Base-by-base conservation (phyloP, 2,888 invertebrate genomes). In the Tuta absoluta region DNA sequence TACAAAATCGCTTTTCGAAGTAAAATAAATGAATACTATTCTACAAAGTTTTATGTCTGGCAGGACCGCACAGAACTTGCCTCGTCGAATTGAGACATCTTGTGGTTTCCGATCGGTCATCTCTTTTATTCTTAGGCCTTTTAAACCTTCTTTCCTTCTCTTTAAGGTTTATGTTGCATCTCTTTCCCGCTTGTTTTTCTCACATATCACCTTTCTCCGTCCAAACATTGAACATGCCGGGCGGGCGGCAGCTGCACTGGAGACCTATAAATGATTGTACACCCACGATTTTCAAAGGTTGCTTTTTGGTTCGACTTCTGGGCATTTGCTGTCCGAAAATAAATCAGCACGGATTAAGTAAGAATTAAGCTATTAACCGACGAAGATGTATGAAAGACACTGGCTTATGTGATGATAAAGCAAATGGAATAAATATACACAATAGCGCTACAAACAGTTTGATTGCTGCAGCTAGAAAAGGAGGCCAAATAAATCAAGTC, bases 51-150 rank as follows among this genome's bases (percentile, higher is more conserved):
- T 85, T 84, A 80, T 81, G 81, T 84, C 84, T 84, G 83, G 81
- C 80, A 80, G 82, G 91, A 89, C 91, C 91, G 87, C 91, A 90
- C 91, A 90, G 85, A 81, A 81, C 84, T 89, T 77, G 85, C 82
- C 86, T 88, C 86, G 85, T 87, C 88, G 91, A 91, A 91, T 91
- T 91, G 89, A 91, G 91, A 91, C 90, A 91, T 91, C 91, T 90
- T 91, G 91, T 91, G 90, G 91, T 91, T 91, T 91, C 89, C 89
- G 89, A 91, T 90, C 83, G 76, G 75, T 72, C 80, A 78, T 91
- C 91, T 79, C 85, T 85, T 83, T 91, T 82, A 73, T 72, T 74
- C 90, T 72, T 72, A 73, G 67, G 67, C 70, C 72, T 77, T 70
- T 70, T 74, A 72, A 75, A 71, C 75, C 75, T 76, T 81, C 88